Percentiles rank a stretch among this genome's conserved stretches.
Evolutionary conservation across 2,797 vertebrate genomes (phyloP).

Genomic region (Clarias laeviceps): DNA sequence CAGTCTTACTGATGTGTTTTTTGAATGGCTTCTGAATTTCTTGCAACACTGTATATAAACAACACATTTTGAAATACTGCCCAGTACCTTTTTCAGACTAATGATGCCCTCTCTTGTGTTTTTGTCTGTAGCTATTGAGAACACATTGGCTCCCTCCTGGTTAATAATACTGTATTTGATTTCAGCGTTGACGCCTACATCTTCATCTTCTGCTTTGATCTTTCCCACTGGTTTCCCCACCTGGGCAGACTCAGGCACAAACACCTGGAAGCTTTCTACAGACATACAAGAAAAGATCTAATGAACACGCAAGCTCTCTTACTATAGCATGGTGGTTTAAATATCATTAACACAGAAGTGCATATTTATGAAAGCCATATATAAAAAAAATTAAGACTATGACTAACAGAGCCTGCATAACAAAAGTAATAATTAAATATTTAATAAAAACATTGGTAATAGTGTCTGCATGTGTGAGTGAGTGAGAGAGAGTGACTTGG

Average conservation of each 20-base stretch:
- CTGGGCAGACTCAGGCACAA: constrained; percentile 95
- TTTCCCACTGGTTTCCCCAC: constrained; percentile 95
- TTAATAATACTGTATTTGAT: constrained; percentile 96
- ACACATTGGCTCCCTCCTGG: constrained; percentile 86
- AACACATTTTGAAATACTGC: not conserved
- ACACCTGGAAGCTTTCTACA: constrained; percentile 93
- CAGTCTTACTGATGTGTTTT: not conserved
- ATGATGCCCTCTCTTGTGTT: constrained; percentile 94
- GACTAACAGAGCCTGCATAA: not conserved
- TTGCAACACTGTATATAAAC: not conserved
- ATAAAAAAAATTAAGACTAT: not conserved
- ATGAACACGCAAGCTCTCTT: not conserved
- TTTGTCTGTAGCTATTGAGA: constrained; percentile 90
- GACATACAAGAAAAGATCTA: constrained; percentile 37
- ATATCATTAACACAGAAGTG: not conserved
- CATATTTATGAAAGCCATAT: not conserved
- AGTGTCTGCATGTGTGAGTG: not conserved
- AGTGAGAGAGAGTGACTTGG: no score
- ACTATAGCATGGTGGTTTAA: not conserved
- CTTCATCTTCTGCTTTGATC: constrained; percentile 95
- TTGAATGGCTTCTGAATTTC: not conserved
- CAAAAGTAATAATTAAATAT: not conserved
- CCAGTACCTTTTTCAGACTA: constrained; percentile 88
- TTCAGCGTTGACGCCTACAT: constrained; percentile 91
- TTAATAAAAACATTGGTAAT: not conserved